Conservation (phyloP, 2,888 invertebrate genomes). For the Callosobruchus maculatus region DNA sequence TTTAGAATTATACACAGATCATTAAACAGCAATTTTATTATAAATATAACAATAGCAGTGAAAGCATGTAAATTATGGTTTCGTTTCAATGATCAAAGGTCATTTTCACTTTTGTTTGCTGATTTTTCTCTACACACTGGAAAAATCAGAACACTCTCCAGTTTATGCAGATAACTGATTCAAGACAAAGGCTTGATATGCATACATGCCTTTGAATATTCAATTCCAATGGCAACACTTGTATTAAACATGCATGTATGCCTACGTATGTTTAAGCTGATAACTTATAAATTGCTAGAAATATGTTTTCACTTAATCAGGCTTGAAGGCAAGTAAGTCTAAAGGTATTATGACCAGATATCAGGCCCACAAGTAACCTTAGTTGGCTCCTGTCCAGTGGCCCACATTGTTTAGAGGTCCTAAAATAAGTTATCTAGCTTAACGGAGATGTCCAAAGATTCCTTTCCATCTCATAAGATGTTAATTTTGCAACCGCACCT, state of each 20-base stretch:
- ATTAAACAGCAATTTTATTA: background rate
- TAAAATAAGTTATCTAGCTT: no score
- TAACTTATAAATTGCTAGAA: no score
- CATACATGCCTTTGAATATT: background rate
- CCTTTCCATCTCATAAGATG: no score
- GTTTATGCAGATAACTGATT: background rate
- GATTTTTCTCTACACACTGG: background rate
- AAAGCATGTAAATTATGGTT: background rate
- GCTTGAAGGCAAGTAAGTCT: no score
- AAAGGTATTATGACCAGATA: no score
- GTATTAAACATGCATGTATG: background rate
- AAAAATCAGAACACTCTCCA: background rate
- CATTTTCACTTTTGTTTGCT: background rate
- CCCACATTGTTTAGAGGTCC: no score
- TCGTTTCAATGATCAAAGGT: background rate
- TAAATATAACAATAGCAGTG: background rate
- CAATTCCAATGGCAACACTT: background rate
- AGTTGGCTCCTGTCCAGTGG: no score
- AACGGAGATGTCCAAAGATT: no score
- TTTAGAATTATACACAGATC: background rate
- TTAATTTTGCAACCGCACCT: no score
- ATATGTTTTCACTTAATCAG: no score
- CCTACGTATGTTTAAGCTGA: no score
- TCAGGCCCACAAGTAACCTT: no score
- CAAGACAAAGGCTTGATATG: background rate